Evolutionary conservation across 2,113 vertebrate species (phyloP).

Genomic region (Uropsilus gracilis): DNA sequence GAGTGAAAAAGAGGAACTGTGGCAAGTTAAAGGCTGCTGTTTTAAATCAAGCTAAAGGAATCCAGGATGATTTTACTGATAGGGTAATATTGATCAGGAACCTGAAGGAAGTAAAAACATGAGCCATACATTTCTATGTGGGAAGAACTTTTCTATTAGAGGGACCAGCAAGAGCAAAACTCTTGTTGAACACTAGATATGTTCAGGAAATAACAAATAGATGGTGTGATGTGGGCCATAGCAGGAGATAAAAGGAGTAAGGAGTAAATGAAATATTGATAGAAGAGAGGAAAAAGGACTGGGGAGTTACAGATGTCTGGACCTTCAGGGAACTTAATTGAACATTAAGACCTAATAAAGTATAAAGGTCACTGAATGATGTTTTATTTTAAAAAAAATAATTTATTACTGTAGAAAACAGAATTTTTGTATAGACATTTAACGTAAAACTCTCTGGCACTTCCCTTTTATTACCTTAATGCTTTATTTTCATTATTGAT

Average conservation of each 20-base stretch:
- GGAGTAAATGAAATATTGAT: neutral
- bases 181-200: neutral
- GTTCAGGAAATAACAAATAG: neutral
- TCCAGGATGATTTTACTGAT: neutral
- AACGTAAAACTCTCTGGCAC: neutral
- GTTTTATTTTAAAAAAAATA: conserved; percentile 13
- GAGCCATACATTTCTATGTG: neutral
- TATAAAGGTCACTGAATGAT: neutral
- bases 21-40: neutral
- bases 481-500: neutral
- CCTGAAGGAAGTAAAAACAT: neutral
- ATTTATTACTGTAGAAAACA: no score
- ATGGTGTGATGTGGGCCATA: neutral
- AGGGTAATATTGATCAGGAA: neutral
- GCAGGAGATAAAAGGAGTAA: neutral
- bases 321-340: neutral
- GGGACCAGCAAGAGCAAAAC: neutral
- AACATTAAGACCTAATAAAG: conserved; percentile 8
- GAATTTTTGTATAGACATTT: neutral
- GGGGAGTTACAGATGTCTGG: neutral
- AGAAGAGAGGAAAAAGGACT: neutral
- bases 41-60: neutral
- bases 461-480: neutral
- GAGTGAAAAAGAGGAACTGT: neutral
- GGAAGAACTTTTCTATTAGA: neutral